Conservation (phyloP, 2,888 invertebrate species). For the Mongoloraphidia duomilia region DNA sequence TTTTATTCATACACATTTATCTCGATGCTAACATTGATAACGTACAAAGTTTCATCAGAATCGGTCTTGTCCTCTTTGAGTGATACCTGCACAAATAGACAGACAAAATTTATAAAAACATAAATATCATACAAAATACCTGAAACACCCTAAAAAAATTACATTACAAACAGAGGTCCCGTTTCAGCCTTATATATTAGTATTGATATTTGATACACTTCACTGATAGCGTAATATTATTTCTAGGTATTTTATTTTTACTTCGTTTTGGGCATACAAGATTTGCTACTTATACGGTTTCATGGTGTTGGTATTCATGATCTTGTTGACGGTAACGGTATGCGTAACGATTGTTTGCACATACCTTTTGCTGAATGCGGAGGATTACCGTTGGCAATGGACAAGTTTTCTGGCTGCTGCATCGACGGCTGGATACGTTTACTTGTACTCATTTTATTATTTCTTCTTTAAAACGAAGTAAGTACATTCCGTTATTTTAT, state of each 20-base stretch:
- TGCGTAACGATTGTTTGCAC: conserved; percentile 99
- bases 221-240: conserved; percentile 2
- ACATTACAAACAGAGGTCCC: not conserved
- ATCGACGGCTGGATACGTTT: conserved; percentile 93
- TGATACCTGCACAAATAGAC: too few species aligned
- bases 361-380: conserved; percentile 96
- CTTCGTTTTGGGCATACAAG: conserved; percentile 99
- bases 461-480: conserved; percentile 99
- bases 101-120: too few species aligned
- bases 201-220: not conserved
- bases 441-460: conserved; percentile 96
- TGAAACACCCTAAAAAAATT: too few species aligned
- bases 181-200: not conserved
- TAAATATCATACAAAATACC: too few species aligned
- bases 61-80: too few species aligned
- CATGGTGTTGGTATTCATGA: conserved; percentile 92
- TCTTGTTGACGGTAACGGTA: conserved; percentile 93
- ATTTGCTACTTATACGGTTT: conserved; percentile 99
- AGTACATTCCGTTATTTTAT: conserved; percentile 26
- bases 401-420: conserved; percentile 95
- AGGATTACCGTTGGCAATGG: conserved; percentile 99
- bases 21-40: too few species aligned
- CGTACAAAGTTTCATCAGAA: too few species aligned
- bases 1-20: too few species aligned
- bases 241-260: conserved; percentile 92